phyloP scores from a whole-genome alignment of 2,797 vertebrate species.

The Malacoraja senta region DNA sequence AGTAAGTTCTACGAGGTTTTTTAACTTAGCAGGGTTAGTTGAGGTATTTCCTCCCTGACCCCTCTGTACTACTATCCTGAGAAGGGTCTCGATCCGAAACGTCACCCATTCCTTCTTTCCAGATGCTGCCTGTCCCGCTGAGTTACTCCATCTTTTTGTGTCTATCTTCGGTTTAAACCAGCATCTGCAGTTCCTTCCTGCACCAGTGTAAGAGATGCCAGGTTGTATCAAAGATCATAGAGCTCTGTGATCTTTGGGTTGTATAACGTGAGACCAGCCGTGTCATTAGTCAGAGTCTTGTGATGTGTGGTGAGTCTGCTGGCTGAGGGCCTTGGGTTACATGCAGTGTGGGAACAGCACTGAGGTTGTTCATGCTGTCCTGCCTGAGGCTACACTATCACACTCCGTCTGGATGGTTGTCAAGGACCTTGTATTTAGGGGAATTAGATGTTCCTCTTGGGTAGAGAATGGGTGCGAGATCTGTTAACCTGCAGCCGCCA shows the following conservation, averaged over 20 bases:
- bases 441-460: not conserved
- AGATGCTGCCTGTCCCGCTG: too few relatives aligned
- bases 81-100: not conserved
- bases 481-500: not conserved
- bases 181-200: too few relatives aligned
- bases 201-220: too few relatives aligned
- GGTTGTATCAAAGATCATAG: too few relatives aligned
- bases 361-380: too few relatives aligned
- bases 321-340: not conserved
- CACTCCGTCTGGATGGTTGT: not conserved
- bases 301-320: not conserved
- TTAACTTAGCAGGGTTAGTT: not conserved
- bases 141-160: too few relatives aligned
- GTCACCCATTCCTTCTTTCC: too few relatives aligned
- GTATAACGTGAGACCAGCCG: not conserved
- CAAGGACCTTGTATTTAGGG: too few relatives aligned
- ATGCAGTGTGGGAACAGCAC: not conserved
- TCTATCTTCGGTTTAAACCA: too few relatives aligned
- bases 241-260: too few relatives aligned
- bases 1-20: not conserved
- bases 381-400: not conserved
- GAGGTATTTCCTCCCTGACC: not conserved
- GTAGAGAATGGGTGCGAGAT: not conserved
- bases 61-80: not conserved
- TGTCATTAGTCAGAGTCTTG: not conserved